Evolutionary conservation across 2,113 vertebrate genomes (phyloP), one percentile per base, ranked within the genome.

Genomic region (Eupsittula cactorum): DNA sequence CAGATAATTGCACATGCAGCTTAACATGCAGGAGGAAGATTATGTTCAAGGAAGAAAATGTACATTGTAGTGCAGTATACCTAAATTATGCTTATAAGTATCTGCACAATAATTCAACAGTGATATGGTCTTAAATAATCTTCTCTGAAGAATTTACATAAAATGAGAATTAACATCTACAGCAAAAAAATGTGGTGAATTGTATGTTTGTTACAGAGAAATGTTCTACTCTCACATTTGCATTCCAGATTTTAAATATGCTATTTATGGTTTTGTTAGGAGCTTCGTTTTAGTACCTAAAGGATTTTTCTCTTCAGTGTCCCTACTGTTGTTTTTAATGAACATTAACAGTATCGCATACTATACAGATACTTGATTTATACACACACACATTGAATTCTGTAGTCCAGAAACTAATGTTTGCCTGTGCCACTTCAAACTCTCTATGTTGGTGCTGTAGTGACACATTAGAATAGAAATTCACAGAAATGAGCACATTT

Each of bases 81-180:
- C 53, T 86, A 86, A 94, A 91, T 92, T 90, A 78, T 59, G 57
- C 44, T 71, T 89, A 4, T 44, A 74, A 94, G n/a, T 71, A 76
- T 49, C 55, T 75, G 39, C 35, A 82, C 64, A 64, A 53, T 96
- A 93, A 94, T 90, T 95, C 86, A 85, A 50, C 33, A 70, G 33
- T 74, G 11, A 27, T 59, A 10, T 16, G 39, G 12, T 78, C 47
- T 87, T 86, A 80, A 94, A 94, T 92, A 92, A 81, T 78, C n/a
- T 69, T 85, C 78, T 92, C 55, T 90, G 87, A 94, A 94, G 52
- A 96, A 91, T 91, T 89, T 89, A 28, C 81, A 79, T 96, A 87
- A 89, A 92, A 33, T 20, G 57, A 81, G 76, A 81, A 89, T 64
- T 82, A 96, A 86, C 37, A 63, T 62, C 27, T 73, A 28, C 20